These are phyloP conservation scores for Meteorus cinctellus DNA, from an alignment of 2,888 invertebrate genomes.

Conservation along the genomic window DNA sequence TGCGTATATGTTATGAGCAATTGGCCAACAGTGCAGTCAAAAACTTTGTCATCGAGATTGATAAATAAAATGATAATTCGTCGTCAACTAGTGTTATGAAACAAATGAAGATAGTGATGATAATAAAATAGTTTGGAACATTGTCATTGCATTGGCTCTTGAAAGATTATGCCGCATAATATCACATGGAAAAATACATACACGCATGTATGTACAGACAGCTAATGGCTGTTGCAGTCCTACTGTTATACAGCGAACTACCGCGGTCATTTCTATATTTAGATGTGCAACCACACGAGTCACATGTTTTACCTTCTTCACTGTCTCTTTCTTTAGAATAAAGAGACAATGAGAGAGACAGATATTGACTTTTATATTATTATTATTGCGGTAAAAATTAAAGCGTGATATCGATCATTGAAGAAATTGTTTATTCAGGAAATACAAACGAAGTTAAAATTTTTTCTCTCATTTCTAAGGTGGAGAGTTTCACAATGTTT, in stretches of 20 bases:
- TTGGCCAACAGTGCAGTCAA: not conserved
- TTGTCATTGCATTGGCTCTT: not conserved
- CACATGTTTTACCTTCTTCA: constrained; percentile 28
- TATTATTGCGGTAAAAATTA: too few relatives aligned
- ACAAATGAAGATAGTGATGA: not conserved
- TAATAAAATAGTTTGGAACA: not conserved
- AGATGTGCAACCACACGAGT: constrained; percentile 57
- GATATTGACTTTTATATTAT: too few relatives aligned
- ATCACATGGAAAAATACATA: not conserved
- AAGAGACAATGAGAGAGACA: not conserved
- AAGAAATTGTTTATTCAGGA: too few relatives aligned
- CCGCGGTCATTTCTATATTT: constrained; percentile 72
- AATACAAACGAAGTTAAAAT: too few relatives aligned
- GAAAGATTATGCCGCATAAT: not conserved
- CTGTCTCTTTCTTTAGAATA: constrained; percentile 27
- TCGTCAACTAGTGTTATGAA: not conserved
- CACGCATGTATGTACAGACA: constrained; percentile 25
- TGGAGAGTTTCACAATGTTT: too few relatives aligned
- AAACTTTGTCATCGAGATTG: not conserved
- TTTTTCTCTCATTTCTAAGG: too few relatives aligned
- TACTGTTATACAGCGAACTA: constrained; percentile 9
- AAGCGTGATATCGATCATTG: too few relatives aligned
- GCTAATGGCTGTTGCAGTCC: constrained; percentile 32
- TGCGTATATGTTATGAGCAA: not conserved
- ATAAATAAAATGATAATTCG: not conserved